Conservation (phyloP, 2,797 vertebrate genomes). For the Oreortyx pictus region DNA sequence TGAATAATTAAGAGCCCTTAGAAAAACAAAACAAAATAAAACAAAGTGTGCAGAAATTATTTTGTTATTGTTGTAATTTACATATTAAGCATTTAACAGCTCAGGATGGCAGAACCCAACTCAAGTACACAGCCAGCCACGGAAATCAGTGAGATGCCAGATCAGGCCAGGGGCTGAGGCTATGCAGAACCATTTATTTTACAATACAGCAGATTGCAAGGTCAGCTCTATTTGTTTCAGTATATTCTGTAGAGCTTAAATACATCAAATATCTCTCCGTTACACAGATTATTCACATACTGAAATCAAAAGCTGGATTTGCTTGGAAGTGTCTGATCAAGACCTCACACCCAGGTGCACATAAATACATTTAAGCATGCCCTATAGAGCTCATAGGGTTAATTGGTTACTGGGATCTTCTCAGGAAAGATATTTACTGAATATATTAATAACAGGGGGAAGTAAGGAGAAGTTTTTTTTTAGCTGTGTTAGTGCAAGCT, state of each 20-base stretch:
- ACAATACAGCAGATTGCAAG: neutral
- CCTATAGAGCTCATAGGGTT: conserved; percentile 50
- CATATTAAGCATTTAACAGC: conserved; percentile 7
- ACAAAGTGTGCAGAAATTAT: neutral
- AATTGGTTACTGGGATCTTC: conserved; percentile 61
- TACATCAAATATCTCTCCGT: neutral
- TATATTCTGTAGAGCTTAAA: neutral
- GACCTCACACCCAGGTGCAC: conserved; percentile 11
- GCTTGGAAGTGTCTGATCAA: conserved; percentile 20
- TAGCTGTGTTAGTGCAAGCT: conserved; percentile 76
- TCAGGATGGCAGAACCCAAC: neutral
- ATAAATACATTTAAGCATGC: conserved; percentile 5
- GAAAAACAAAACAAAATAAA: neutral
- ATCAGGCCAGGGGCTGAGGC: neutral
- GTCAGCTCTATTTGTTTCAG: neutral
- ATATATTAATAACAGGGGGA: neutral
- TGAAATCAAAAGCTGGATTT: conserved; percentile 36
- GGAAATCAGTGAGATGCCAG: neutral
- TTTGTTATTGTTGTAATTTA: neutral
- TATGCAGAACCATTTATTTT: neutral
- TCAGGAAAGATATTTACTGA: conserved; percentile 1
- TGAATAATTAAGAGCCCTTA: neutral
- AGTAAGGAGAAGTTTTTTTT: conserved; percentile 39
- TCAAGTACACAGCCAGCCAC: neutral
- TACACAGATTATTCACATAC: neutral